Base-by-base conservation (phyloP, 1,140 invertebrate species). In the Tribolium castaneum region DNA sequence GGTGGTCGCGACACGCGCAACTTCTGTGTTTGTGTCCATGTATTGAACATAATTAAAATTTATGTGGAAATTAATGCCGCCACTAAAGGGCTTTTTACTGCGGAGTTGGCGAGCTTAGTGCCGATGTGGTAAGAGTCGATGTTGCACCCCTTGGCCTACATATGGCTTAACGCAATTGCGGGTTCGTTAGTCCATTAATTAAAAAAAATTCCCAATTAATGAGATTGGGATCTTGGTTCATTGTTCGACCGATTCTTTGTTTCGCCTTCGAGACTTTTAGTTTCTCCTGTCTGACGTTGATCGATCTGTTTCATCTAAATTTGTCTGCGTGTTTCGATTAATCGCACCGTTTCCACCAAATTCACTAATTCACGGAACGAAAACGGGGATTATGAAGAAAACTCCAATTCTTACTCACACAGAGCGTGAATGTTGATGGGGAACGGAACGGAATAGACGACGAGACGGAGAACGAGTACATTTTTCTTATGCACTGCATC, bases 1-100 rank as follows among this genome's bases (percentile, higher is more conserved):
- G 77, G 76, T 66, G 30, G 74, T 62, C 78, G 78, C 73, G 73
- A 70, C 78, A 75, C 74, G 78, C 71, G 78, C 59, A 66, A 66
- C 22, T 66, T 66, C 59, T 66, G 13, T 35, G 59, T 56, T 66
- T 50, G 75, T 70, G 75, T 70, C 45, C 13, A 50, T 66, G 75
- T 70, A 70, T 76, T 66, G 62, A 35, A 49, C 59, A 56, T 76
- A 70, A 34, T 70, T 76, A 70, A 66, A 66, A 66, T 66, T 66
- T 34, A 66, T 66, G 59, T 66, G 59, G n/a, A 66, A 66, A 66
- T 66, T 66, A 35, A 66, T 35, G 30, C 25, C 59, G 6, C 2
- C 25, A 66, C 6, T 13, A 30, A 16, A 62, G 56, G 56, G 56
- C 25, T 30, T 62, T 22, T 62, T 30, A 62, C 19, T 7, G 14